These are phyloP conservation scores for Fissipunctia ypsillon DNA, from an alignment of 2,888 invertebrate species.

Conservation along the genomic window DNA sequence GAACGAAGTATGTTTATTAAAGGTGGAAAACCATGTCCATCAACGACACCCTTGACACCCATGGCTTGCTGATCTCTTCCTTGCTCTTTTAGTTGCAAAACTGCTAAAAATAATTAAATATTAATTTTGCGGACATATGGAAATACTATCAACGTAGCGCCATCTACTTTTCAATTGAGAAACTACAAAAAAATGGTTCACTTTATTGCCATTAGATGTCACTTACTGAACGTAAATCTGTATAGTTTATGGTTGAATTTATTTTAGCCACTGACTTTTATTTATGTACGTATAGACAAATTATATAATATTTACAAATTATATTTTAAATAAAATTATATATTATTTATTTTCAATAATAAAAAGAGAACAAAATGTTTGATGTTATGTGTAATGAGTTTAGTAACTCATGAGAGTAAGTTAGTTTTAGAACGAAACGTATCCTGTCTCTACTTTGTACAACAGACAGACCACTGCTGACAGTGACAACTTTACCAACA, in stretches of 20 bases:
- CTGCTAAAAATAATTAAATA: not conserved
- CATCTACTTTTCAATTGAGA: not conserved
- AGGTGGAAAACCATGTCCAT: not conserved
- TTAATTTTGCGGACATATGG: not conserved
- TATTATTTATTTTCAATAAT: not conserved
- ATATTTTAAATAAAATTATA: too few relatives aligned
- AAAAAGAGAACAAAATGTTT: not conserved
- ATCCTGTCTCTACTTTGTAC: too few relatives aligned
- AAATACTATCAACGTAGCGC: not conserved
- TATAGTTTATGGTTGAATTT: not conserved
- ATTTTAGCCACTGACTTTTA: not conserved
- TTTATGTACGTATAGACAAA: too few relatives aligned
- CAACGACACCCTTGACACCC: not conserved
- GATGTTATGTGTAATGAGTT: not conserved
- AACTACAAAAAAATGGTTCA: not conserved
- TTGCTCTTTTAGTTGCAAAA: not conserved
- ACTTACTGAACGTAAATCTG: not conserved
- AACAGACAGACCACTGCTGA: not conserved
- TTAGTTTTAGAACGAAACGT: not conserved
- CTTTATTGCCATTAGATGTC: constrained; percentile 4
- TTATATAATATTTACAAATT: too few relatives aligned
- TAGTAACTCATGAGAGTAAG: not conserved
- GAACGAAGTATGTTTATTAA: not conserved
- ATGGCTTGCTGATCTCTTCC: not conserved
- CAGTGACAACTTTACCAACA: not conserved